These are phyloP conservation scores for Danio tinwini DNA, from an alignment of 2,797 vertebrate species.

Conservation along the genomic window DNA sequence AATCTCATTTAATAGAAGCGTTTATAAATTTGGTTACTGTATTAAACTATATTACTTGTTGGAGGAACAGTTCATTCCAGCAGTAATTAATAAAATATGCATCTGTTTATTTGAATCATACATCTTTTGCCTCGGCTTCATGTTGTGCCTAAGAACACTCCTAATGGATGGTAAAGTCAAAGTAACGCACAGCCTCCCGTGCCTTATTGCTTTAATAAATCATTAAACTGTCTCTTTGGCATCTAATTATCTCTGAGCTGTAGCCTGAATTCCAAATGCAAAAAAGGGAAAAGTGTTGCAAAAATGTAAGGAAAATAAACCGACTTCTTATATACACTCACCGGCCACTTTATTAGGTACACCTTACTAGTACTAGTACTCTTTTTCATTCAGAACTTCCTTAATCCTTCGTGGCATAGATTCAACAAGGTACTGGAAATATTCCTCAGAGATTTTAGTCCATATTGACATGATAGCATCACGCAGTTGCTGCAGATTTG, in stretches of 20 bases:
- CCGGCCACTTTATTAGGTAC: too few species aligned
- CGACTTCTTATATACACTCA: too few species aligned
- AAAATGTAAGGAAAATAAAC: not conserved
- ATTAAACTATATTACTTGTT: not conserved
- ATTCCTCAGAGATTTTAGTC: too few species aligned
- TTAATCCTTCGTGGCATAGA: too few species aligned
- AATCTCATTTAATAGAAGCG: too few species aligned
- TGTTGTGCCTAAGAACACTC: not conserved
- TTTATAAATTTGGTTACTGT: too few species aligned
- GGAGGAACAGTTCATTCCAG: not conserved
- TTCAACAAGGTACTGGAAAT: too few species aligned
- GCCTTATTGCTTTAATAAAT: not conserved
- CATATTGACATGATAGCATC: too few species aligned
- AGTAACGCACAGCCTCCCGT: not conserved
- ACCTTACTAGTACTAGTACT: too few species aligned
- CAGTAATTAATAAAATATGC: not conserved
- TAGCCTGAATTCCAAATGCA: too few species aligned
- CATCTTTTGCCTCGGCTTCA: not conserved
- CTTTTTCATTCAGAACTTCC: too few species aligned
- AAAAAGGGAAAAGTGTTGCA: not conserved
- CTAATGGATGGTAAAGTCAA: not conserved
- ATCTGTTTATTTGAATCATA: not conserved
- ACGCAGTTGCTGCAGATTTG: too few species aligned
- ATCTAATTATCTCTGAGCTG: conserved; percentile 1
- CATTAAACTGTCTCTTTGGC: not conserved